phyloP scores from a whole-genome alignment of 2,888 invertebrate genomes.

The Augiades crinisus region DNA sequence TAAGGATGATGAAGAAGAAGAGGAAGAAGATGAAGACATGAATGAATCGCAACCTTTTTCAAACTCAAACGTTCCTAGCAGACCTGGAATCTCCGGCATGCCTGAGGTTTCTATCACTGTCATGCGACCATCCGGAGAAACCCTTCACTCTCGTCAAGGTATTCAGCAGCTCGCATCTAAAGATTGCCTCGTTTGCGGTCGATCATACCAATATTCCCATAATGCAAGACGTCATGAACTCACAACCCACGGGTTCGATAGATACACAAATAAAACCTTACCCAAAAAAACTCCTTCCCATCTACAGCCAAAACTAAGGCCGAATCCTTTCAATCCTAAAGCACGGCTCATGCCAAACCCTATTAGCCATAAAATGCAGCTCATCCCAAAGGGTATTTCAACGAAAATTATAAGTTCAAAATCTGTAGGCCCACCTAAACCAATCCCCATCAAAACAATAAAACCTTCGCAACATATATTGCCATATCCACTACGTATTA shows the following conservation, averaged over 20 bases:
- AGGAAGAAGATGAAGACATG: slow-evolving; percentile 59
- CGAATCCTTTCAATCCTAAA: slow-evolving; percentile 76
- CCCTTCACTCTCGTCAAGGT: slow-evolving; percentile 67
- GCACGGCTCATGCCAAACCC: slow-evolving; percentile 75
- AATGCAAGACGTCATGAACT: slow-evolving; percentile 76
- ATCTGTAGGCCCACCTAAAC: slow-evolving; percentile 57
- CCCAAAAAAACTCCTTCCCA: slow-evolving; percentile 52
- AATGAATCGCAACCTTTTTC: slow-evolving; percentile 43
- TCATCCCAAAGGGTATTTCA: slow-evolving; percentile 54
- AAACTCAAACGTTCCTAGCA: slow-evolving; percentile 38
- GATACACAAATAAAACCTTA: slow-evolving; percentile 73
- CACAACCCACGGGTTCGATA: slow-evolving; percentile 70
- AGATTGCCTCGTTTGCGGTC: slow-evolving; percentile 73
- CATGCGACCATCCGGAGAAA: slow-evolving; percentile 71
- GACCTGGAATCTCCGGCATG: slow-evolving; percentile 44
- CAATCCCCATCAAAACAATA: slow-evolving; percentile 60
- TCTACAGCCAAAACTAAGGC: slow-evolving; percentile 68
- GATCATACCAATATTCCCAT: slow-evolving; percentile 75
- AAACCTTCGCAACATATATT: slow-evolving; percentile 61
- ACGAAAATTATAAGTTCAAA: slow-evolving; percentile 56
- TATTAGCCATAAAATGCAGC: slow-evolving; percentile 70
- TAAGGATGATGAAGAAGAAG: slow-evolving; percentile 54
- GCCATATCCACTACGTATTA: slow-evolving; percentile 73
- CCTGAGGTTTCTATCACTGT: slow-evolving; percentile 76
- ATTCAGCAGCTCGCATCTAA: slow-evolving; percentile 76